Conservation (phyloP, 2,797 vertebrate species). For the Hozukius guyotensis region DNA sequence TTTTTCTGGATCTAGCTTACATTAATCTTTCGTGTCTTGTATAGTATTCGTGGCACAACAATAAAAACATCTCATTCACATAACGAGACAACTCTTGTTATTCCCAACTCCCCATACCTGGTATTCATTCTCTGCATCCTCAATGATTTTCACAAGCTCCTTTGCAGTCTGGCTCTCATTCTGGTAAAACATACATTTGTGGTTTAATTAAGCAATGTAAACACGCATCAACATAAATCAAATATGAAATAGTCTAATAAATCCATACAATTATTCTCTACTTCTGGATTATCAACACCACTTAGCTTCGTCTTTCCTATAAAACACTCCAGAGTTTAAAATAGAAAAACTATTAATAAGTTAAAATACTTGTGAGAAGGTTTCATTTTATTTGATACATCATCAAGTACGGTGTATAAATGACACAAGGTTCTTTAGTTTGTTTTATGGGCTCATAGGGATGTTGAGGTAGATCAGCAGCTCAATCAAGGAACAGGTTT, state of each 20-base stretch:
- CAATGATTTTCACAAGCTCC: conserved; percentile 94
- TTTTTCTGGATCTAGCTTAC: neutral
- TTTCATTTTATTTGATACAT: too few species aligned
- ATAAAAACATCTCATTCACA: neutral
- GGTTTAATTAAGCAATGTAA: neutral
- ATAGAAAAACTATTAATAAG: neutral
- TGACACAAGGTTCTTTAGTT: too few species aligned
- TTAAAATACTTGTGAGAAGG: neutral
- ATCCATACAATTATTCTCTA: neutral
- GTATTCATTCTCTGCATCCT: conserved; percentile 92
- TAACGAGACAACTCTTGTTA: neutral
- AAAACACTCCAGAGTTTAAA: neutral
- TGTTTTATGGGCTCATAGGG: too few species aligned
- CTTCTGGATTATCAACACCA: neutral
- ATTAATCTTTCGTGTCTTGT: neutral
- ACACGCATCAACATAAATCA: neutral
- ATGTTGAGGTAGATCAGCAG: too few species aligned
- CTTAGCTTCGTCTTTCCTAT: neutral
- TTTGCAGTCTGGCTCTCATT: conserved; percentile 93
- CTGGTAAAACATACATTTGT: conserved; percentile 72
- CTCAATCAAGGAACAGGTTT: too few species aligned
- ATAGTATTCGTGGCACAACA: neutral
- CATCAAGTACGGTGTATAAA: too few species aligned
- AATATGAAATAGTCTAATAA: neutral
- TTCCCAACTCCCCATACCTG: conserved; percentile 83